Conservation (phyloP, 2,888 invertebrate species). For the Tetragonisca angustula region DNA sequence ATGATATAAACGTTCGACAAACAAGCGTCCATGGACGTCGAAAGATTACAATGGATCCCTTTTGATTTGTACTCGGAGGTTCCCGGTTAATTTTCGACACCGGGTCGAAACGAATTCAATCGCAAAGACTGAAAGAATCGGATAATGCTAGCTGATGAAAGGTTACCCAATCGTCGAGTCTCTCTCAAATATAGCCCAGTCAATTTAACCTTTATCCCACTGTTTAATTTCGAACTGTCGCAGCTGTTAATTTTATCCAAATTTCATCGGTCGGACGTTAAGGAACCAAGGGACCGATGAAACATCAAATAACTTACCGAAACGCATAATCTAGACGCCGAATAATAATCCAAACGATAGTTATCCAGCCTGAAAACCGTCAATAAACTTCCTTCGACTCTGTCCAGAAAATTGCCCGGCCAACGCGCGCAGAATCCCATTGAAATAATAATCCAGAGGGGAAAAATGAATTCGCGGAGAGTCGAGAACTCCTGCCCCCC, state of each 20-base stretch:
- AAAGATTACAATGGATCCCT: background rate
- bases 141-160: no score
- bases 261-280: background rate
- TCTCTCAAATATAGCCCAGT: no score
- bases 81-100: no score
- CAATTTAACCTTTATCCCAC: no score
- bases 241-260: no score
- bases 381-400: background rate
- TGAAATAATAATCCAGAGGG: slow-evolving; percentile 3
- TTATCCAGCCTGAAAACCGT: no score
- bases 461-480: slow-evolving; percentile 10
- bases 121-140: no score
- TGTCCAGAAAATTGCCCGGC: background rate
- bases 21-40: background rate
- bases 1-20: slow-evolving; percentile 12
- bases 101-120: no score
- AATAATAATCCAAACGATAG: no score
- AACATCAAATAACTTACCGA: background rate
- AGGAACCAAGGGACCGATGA: background rate
- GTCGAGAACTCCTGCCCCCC: background rate
- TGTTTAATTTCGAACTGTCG: no score
- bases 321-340: no score
- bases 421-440: background rate
- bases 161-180: no score
- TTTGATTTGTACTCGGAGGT: background rate